phyloP scores from a whole-genome alignment of 2,888 invertebrate genomes.

The Gonocerus acuteangulatus region DNA sequence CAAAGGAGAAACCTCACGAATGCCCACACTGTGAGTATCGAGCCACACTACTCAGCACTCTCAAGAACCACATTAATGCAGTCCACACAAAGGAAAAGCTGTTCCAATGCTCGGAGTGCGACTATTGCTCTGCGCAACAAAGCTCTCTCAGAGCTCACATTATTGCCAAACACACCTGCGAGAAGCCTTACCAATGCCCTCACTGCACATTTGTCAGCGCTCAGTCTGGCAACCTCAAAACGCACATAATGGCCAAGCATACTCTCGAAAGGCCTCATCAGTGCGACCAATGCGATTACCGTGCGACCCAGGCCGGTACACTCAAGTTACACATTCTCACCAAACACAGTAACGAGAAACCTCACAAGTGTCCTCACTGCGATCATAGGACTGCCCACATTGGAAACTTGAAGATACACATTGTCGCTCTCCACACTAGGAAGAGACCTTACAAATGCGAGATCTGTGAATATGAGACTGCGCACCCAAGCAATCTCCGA shows the following conservation, averaged over 20 bases:
- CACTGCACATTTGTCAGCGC: slow-evolving; percentile 2
- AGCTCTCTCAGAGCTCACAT: slow-evolving; percentile 4
- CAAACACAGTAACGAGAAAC: neutral
- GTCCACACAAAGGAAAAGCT: neutral
- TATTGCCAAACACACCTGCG: slow-evolving; percentile 8
- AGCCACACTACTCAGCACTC: neutral
- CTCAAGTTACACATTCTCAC: neutral
- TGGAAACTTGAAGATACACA: neutral
- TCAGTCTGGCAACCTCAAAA: slow-evolving; percentile 2
- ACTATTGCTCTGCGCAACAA: slow-evolving; percentile 3
- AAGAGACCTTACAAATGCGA: neutral
- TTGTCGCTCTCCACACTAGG: neutral
- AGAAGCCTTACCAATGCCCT: slow-evolving; percentile 11
- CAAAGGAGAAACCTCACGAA: slow-evolving; percentile 13
- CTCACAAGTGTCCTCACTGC: slow-evolving; percentile 1
- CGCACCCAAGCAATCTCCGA: neutral
- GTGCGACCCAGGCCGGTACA: slow-evolving; percentile 3
- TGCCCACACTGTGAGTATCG: slow-evolving; percentile 7
- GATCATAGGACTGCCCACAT: neutral
- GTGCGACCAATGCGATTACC: slow-evolving; percentile 6
- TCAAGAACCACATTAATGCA: slow-evolving; percentile 1
- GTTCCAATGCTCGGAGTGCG: slow-evolving; percentile 1
- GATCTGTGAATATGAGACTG: slow-evolving; percentile 3
- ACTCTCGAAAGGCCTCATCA: slow-evolving; percentile 4
- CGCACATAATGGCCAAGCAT: slow-evolving; percentile 12